Evolutionary conservation across 2,888 invertebrate genomes (phyloP), one percentile per base, ranked within the genome.

Genomic region (Athripsodes cinereus): DNA sequence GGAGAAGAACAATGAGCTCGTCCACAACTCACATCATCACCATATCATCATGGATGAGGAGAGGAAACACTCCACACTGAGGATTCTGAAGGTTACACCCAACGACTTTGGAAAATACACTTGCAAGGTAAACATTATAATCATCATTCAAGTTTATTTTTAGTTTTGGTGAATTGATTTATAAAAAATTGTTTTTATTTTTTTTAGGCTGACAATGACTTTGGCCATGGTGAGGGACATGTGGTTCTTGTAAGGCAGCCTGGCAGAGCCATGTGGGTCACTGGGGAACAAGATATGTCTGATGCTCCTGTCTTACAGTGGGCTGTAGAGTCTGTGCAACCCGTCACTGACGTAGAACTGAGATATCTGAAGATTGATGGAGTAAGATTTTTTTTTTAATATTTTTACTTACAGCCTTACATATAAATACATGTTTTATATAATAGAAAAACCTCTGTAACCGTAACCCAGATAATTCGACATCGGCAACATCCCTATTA

Each of bases 251-350:
- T 69, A 20, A 69, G 67, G 66, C 64, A 55, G 35, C 66, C 66
- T 11, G 62, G 59, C 6, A 57, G 59, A 1, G 65, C 67, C 2
- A 44, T 61, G 48, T 64, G 62, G 58, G 40, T 65, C 31, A 47
- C 62, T 26, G 35, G 49, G 19, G 57, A 62, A 49, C 55, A 60
- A 46, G 21, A 57, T 19, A 54, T 66, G 22, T 66, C 63, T 49
- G 69, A 67, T 58, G 70, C 69, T 48, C 69, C 73, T 8, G 68
- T 70, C 16, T 64, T 80, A 56, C 69, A 69, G 53, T 80, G 77
- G 77, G 71, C 68, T 44, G 71, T 79, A 6, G 77, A 78, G 61
- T 78, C 78, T 18, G 71, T 72, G 55, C 69, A 72, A 11, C 74
- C 75, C 1, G 70, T 80, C 55, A 69, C 68, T 1, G 68, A 72